Evolutionary conservation across 2,797 vertebrate species (phyloP), one percentile per base, ranked within the genome.

Genomic region (Cyclopterus lumpus): DNA sequence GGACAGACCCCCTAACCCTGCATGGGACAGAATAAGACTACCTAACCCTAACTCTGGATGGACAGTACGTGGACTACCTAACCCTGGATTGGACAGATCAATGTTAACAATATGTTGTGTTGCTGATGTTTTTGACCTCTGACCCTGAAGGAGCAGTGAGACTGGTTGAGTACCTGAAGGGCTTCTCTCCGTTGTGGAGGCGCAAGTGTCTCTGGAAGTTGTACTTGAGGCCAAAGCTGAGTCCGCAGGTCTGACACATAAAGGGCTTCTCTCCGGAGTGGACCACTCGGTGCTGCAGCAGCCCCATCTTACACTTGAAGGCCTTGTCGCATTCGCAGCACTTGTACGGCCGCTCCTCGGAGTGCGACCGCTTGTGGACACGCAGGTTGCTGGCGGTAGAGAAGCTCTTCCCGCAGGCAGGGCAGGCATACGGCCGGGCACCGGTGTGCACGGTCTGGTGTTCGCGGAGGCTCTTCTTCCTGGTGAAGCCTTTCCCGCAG

Each of bases 131-230:
- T 20, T 20, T 48, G 18, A n/a, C 16, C 18, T 48, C 44, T 48
- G 18, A n/a, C 44, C 44, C 44, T 22, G 48, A 20, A 18, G 18
- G 18, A 20, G 46, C 46, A 49, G 46, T 48, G 22, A 12, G 49
- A 12, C 11, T 10, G 20, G 7, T 8, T 3, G 38, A 51, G 28
- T 59, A 70, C 91, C 93, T 92, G 22, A 93, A 94, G 3, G 94
- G 92, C 58, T 92, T 95, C 81, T 95, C 94, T 6, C 92, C 92
- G 2, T 67, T 93, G 86, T 93, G 92, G 6, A 92, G 88, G 0
- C 87, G 64, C 55, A 79, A 18, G 76, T 94, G 92, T 68, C 90
- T 90, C 76, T 91, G 92, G 72, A 90, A 89, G 87, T 93, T 93
- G 90, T 91, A 91, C 76, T 90, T 91, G 65, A 93, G 88, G 3